A percentile compares a stretch with the other conserved stretches of the same genome.
Conservation (phyloP, 64 coral and sea anemone genomes). For the Exaiptasia diaphana region DNA sequence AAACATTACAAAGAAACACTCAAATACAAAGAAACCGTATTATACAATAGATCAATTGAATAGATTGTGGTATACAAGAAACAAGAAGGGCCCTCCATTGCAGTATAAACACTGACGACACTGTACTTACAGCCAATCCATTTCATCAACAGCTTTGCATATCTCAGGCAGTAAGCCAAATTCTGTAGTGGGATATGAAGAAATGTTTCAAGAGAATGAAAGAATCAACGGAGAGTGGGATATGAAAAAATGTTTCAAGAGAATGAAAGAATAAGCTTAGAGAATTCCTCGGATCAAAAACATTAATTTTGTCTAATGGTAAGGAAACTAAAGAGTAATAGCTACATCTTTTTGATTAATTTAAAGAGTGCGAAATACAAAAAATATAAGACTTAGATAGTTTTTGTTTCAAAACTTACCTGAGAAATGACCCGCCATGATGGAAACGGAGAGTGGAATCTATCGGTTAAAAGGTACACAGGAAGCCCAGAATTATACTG, state of each 20-base stretch:
- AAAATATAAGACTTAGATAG: not conserved
- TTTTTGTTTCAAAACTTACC: too few species aligned
- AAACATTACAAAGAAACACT: not conserved
- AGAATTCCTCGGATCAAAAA: not conserved
- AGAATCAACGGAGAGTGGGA: not conserved
- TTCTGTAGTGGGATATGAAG: slow-evolving; percentile 36
- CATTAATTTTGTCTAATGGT: not conserved
- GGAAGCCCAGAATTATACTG: not conserved
- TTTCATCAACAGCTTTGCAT: slow-evolving; percentile 94
- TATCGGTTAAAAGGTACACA: not conserved
- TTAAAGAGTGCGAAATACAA: not conserved
- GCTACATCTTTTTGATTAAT: not conserved
- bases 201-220: not conserved
- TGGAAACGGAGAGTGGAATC: slow-evolving; percentile 40
- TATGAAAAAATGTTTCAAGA: not conserved
- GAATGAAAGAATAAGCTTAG: not conserved
- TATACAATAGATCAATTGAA: not conserved
- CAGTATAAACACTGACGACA: not conserved
- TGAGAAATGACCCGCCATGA: slow-evolving; percentile 95
- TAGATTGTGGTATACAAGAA: not conserved
- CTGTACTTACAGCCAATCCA: slow-evolving; percentile 96
- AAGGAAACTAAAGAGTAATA: not conserved
- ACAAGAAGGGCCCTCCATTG: not conserved
- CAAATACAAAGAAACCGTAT: not conserved
- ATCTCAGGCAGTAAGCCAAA: slow-evolving; percentile 98